Evolutionary conservation across 2,113 vertebrate genomes (phyloP).

Genomic region (Castor canadensis): DNA sequence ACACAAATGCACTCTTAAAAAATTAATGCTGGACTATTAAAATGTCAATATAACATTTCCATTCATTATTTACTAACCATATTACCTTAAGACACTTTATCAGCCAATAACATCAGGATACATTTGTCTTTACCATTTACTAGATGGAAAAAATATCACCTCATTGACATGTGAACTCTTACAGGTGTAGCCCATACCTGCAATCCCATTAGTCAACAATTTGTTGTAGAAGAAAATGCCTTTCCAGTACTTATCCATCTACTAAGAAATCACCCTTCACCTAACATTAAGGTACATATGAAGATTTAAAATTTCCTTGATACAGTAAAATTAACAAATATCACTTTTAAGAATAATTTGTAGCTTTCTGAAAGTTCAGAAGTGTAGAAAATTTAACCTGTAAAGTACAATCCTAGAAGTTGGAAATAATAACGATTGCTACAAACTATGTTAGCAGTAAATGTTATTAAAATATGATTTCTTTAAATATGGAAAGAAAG

Average conservation of each 20-base stretch:
- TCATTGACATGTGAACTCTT: slow-evolving; percentile 34
- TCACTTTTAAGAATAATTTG: neutral
- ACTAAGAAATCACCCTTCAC: slow-evolving; percentile 80
- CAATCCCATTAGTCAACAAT: slow-evolving; percentile 83
- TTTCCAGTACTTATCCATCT: slow-evolving; percentile 83
- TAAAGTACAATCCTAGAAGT: slow-evolving; percentile 13
- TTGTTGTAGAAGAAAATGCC: slow-evolving; percentile 83
- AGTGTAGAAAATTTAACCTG: neutral
- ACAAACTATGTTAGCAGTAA: neutral
- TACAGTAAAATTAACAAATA: neutral
- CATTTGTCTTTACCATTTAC: neutral
- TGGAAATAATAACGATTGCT: neutral
- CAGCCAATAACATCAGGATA: neutral
- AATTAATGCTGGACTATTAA: slow-evolving; percentile 1
- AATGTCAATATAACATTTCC: neutral
- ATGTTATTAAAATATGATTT: slow-evolving; percentile 18
- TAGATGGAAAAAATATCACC: neutral
- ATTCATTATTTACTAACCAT: neutral
- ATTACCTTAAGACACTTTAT: neutral
- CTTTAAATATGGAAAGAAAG: neutral
- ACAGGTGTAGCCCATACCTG: slow-evolving; percentile 85
- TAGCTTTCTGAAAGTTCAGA: neutral
- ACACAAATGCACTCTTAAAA: neutral
- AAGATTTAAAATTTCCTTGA: neutral
- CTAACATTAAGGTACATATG: slow-evolving; percentile 82